Evolutionary conservation across 2,888 invertebrate species (phyloP).

Genomic region (Zelleria hepariella): DNA sequence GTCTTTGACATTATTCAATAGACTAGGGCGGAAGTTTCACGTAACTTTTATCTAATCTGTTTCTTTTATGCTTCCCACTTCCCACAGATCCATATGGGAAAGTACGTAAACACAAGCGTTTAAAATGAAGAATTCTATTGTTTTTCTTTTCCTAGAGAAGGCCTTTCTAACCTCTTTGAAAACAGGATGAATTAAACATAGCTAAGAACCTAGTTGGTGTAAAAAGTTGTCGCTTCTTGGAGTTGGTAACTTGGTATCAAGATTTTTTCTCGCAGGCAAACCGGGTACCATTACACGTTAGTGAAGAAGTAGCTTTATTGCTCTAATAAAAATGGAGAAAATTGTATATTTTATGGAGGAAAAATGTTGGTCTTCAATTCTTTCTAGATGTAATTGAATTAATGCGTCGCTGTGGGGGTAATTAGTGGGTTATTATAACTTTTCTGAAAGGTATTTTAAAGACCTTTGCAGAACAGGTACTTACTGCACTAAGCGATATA

Average conservation of each 20-base stretch:
- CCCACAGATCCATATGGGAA: neutral
- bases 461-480: no score
- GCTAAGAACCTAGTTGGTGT: neutral
- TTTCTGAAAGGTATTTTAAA: neutral
- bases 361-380: neutral
- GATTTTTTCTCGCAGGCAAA: neutral
- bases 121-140: neutral
- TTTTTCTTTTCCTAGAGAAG: neutral
- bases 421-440: neutral
- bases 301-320: neutral
- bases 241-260: neutral
- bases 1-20: neutral
- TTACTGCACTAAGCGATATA: no score
- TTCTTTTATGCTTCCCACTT: neutral
- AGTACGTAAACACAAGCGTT: neutral
- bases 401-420: neutral
- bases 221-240: neutral
- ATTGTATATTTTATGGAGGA: neutral
- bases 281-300: neutral
- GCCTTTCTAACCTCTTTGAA: neutral
- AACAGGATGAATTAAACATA: neutral
- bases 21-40: neutral
- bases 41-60: neutral
- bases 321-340: neutral
- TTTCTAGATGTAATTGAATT: neutral